Conservation (phyloP, 2,113 vertebrate species). For the Charadrius vociferus region DNA sequence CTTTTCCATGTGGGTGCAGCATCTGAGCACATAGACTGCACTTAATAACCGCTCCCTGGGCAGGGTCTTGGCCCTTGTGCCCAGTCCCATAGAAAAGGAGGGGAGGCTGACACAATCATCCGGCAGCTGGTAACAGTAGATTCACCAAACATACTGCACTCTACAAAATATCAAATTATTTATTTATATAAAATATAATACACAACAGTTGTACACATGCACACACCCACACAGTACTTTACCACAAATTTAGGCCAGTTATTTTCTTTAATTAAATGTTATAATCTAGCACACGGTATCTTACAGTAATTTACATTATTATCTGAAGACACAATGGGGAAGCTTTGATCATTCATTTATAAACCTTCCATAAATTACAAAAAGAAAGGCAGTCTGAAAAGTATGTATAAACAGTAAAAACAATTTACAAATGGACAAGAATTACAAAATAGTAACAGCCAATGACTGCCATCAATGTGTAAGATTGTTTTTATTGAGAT, state of each 20-base stretch:
- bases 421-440: conserved; percentile 97
- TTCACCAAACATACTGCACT: conserved; percentile 34
- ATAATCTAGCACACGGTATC: conserved; percentile 87
- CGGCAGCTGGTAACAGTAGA: neutral
- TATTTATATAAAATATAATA: conserved; percentile 91
- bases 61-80: accelerated
- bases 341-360: conserved; percentile 86
- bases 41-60: accelerated
- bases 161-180: conserved; percentile 99
- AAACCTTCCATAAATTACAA: conserved; percentile 91
- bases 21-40: accelerated
- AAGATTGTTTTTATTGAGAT: neutral
- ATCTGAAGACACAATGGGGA: conserved; percentile 94
- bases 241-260: conserved; percentile 86
- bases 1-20: accelerated
- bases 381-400: conserved; percentile 99
- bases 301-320: conserved; percentile 84
- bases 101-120: accelerated
- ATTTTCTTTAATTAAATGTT: conserved; percentile 78
- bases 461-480: conserved; percentile 62
- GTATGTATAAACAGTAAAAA: conserved; percentile 99
- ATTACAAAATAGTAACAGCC: conserved; percentile 93
- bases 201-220: conserved; percentile 88
- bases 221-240: conserved; percentile 91
- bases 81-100: neutral